Evolutionary conservation across 2,797 vertebrate species (phyloP).

Genomic region (Telmatherina bonti): DNA sequence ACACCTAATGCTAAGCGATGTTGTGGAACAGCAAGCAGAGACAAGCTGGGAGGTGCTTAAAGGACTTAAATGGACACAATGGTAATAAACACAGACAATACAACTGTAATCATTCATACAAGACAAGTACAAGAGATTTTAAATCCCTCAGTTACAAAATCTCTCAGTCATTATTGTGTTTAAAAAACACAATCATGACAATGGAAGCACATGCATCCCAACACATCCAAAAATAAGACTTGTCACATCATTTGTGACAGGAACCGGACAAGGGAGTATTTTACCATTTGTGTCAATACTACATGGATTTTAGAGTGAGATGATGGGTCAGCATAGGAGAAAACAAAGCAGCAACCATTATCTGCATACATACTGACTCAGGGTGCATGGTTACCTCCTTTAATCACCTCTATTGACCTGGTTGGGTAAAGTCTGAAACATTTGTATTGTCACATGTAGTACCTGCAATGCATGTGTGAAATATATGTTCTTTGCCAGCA

Average conservation of each 20-base stretch:
- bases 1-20: slow-evolving; percentile 20
- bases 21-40: slow-evolving; percentile 40
- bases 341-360: neutral
- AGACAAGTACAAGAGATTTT: slow-evolving; percentile 45
- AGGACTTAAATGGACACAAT: slow-evolving; percentile 65
- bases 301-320: neutral
- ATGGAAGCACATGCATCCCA: slow-evolving; percentile 9
- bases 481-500: neutral
- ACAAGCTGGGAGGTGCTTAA: slow-evolving; percentile 43
- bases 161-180: slow-evolving; percentile 1
- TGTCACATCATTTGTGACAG: neutral
- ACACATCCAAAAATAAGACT: neutral
- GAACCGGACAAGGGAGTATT: neutral
- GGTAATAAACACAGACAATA: slow-evolving; percentile 72
- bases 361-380: neutral
- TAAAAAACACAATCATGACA: slow-evolving; percentile 19
- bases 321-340: neutral
- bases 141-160: slow-evolving; percentile 30
- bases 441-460: neutral
- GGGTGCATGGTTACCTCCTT: neutral
- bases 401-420: neutral
- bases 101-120: slow-evolving; percentile 54
- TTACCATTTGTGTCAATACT: neutral
- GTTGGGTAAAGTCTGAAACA: neutral
- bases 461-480: neutral